Percentiles rank a stretch among this genome's conserved stretches.
phyloP scores from a whole-genome alignment of 2,888 invertebrate species.

The Noctua fimbriata region DNA sequence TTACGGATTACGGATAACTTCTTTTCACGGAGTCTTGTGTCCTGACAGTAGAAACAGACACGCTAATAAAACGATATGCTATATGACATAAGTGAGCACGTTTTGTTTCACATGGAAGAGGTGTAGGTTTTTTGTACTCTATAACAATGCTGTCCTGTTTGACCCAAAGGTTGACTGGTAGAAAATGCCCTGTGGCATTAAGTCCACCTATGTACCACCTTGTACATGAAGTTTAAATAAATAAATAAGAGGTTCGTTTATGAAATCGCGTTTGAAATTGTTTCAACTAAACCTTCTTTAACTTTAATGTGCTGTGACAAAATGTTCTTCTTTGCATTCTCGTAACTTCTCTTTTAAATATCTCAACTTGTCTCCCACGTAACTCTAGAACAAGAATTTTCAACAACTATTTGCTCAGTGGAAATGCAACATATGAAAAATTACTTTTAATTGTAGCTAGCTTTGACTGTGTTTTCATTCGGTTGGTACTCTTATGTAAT shows the following conservation, averaged over 20 bases:
- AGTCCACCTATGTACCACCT: no score
- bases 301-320: not conserved
- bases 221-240: no score
- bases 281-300: not conserved
- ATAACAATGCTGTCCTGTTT: no score
- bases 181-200: no score
- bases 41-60: no score
- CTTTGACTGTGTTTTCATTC: conserved; percentile 10
- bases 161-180: no score
- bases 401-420: conserved; percentile 5
- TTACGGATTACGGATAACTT: not conserved
- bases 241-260: not conserved
- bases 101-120: not conserved
- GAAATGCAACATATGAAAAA: conserved; percentile 17
- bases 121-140: no score
- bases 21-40: not conserved
- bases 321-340: conserved; percentile 5
- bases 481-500: not conserved
- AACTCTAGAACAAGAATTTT: not conserved
- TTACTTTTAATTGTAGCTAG: not conserved
- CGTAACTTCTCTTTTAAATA: conserved; percentile 23
- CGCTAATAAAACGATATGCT: not conserved
- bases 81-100: not conserved
- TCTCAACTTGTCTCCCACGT: conserved; percentile 10
- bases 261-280: not conserved